These are phyloP conservation scores for Geopemphigus sp. DNA, from an alignment of 1,140 invertebrate species.

Conservation along the genomic window DNA sequence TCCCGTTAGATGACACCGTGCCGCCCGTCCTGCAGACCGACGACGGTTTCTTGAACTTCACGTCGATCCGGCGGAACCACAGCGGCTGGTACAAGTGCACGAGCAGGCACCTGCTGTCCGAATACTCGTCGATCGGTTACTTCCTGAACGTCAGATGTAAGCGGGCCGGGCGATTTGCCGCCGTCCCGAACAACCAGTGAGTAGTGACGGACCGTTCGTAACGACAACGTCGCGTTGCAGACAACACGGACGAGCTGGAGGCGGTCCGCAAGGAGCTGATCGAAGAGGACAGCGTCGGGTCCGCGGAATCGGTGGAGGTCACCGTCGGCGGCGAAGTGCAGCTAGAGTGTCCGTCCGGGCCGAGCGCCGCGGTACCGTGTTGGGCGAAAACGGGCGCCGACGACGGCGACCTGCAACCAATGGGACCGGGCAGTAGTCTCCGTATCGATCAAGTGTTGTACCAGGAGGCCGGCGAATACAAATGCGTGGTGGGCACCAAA, in stretches of 20 bases:
- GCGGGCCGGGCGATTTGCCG: slow-evolving; percentile 52
- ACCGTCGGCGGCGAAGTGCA: slow-evolving; percentile 79
- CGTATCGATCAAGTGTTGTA: slow-evolving; percentile 69
- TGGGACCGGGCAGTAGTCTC: slow-evolving; percentile 63
- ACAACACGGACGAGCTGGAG: slow-evolving; percentile 28
- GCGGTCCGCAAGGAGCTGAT: slow-evolving; percentile 51
- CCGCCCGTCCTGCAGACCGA: slow-evolving; percentile 66
- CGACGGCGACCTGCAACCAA: slow-evolving; percentile 55
- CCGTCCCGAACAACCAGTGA: no score
- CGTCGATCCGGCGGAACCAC: slow-evolving; percentile 70
- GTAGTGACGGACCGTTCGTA: no score
- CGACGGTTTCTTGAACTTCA: slow-evolving; percentile 80
- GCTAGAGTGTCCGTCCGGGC: slow-evolving; percentile 75
- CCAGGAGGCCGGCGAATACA: slow-evolving; percentile 73
- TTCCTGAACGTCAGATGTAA: slow-evolving; percentile 83
- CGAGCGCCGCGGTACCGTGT: slow-evolving; percentile 57
- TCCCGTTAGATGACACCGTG: slow-evolving; percentile 62
- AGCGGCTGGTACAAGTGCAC: slow-evolving; percentile 88
- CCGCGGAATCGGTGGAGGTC: slow-evolving; percentile 66
- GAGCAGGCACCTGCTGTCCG: slow-evolving; percentile 73
- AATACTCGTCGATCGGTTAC: slow-evolving; percentile 85
- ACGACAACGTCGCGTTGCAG: neutral
- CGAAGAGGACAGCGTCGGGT: slow-evolving; percentile 55
- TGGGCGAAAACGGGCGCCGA: slow-evolving; percentile 56
- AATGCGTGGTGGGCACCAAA: slow-evolving; percentile 64